Conservation (phyloP, 2,797 vertebrate genomes). For the Cirrhinus mrigala region DNA sequence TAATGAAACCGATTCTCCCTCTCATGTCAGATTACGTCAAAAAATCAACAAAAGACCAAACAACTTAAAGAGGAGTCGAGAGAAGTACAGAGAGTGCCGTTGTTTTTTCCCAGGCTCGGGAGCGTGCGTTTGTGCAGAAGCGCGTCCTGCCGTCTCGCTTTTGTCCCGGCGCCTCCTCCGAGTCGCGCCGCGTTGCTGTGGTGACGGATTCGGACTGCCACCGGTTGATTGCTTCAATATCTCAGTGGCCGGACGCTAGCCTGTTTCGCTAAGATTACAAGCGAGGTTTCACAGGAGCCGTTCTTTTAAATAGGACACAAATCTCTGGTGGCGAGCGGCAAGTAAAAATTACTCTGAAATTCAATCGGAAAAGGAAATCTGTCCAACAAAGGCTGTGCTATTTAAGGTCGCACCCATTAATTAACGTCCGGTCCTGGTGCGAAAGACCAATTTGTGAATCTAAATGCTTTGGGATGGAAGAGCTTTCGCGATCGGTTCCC, state of each 20-base stretch:
- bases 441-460: conserved; percentile 63
- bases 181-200: conserved; percentile 38
- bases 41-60: conserved; percentile 53
- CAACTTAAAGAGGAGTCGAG: conserved; percentile 14
- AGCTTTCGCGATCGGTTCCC: conserved; percentile 43
- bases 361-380: conserved; percentile 65
- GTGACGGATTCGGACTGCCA: conserved; percentile 29
- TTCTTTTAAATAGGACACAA: conserved; percentile 62
- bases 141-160: conserved; percentile 13
- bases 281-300: conserved; percentile 59
- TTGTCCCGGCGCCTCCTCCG: conserved; percentile 4
- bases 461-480: conserved; percentile 41
- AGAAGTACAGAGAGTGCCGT: conserved; percentile 5
- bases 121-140: background rate
- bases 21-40: conserved; percentile 52
- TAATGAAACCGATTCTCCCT: conserved; percentile 57
- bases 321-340: conserved; percentile 54
- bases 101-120: conserved; percentile 46
- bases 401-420: conserved; percentile 66
- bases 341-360: conserved; percentile 58
- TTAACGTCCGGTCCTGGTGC: conserved; percentile 64
- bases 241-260: conserved; percentile 31
- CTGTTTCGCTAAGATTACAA: conserved; percentile 49
- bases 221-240: conserved; percentile 53
- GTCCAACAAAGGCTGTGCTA: conserved; percentile 58